A percentile compares a stretch with the other conserved stretches of the same genome.
These are phyloP conservation scores for Sinocyclocheilus anophthalmus DNA, from an alignment of 2,113 vertebrate genomes.

Conservation along the genomic window DNA sequence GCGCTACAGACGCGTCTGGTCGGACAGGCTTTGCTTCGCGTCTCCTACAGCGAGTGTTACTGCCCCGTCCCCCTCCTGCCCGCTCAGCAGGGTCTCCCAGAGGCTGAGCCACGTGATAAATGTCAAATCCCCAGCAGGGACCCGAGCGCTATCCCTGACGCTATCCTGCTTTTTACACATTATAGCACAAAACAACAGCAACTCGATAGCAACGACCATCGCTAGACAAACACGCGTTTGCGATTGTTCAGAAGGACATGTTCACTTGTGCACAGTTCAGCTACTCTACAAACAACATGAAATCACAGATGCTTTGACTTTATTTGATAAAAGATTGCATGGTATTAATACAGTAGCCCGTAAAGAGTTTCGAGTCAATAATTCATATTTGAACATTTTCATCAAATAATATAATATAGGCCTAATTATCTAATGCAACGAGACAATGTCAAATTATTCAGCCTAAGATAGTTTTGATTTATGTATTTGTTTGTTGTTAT, in stretches of 20 bases:
- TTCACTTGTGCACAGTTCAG: neutral
- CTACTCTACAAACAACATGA: neutral
- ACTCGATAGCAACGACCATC: neutral
- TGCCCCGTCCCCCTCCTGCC: conserved; percentile 46
- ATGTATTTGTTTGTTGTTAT: neutral
- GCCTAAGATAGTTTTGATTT: too few relatives aligned
- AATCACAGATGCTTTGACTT: neutral
- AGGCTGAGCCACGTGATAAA: conserved; percentile 72
- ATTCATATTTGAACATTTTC: neutral
- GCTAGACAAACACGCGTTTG: neutral
- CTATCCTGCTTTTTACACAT: conserved; percentile 25
- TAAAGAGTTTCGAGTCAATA: neutral
- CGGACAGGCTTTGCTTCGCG: conserved; percentile 30
- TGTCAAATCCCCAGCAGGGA: conserved; percentile 65
- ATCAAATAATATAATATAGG: neutral
- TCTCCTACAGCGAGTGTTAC: conserved; percentile 40
- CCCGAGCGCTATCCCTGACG: conserved; percentile 48
- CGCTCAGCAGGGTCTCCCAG: conserved; percentile 41
- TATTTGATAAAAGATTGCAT: neutral
- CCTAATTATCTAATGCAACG: too few relatives aligned
- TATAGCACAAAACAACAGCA: too few relatives aligned
- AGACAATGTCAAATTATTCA: too few relatives aligned
- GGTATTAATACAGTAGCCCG: neutral
- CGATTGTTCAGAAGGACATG: neutral
- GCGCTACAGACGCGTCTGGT: conserved; percentile 22